phyloP scores from a whole-genome alignment of 2,113 vertebrate genomes.

The Cephalopholis sonnerati region DNA sequence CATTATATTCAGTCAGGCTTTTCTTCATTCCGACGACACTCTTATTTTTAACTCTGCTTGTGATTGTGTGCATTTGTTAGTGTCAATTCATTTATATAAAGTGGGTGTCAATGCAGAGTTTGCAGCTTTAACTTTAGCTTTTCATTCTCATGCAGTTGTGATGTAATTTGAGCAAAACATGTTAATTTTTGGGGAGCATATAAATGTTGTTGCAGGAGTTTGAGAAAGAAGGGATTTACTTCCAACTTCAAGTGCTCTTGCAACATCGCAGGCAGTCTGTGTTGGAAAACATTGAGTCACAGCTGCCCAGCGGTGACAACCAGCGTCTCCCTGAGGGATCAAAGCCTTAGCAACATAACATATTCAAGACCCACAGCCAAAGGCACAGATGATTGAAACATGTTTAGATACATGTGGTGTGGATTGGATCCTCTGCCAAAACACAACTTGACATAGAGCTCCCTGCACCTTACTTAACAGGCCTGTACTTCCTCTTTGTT shows the following conservation, averaged over 20 bases:
- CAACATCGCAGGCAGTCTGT: slow-evolving; percentile 44
- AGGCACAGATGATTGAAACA: slow-evolving; percentile 32
- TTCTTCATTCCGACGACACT: slow-evolving; percentile 72
- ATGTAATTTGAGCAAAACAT: neutral
- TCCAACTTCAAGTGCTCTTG: slow-evolving; percentile 38
- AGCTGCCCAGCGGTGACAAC: slow-evolving; percentile 65
- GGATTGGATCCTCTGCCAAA: slow-evolving; percentile 31
- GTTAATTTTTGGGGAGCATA: neutral
- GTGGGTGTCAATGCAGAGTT: neutral
- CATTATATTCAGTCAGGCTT: slow-evolving; percentile 57
- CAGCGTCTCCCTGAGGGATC: slow-evolving; percentile 45
- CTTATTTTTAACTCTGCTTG: slow-evolving; percentile 5
- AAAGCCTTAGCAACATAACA: slow-evolving; percentile 66
- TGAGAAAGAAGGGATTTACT: slow-evolving; percentile 31
- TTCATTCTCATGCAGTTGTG: neutral
- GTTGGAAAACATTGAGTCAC: slow-evolving; percentile 71
- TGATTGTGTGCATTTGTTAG: neutral
- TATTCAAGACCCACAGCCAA: slow-evolving; percentile 28
- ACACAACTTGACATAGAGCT: neutral
- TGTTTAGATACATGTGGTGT: slow-evolving; percentile 39
- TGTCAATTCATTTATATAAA: neutral
- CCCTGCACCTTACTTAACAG: slow-evolving; percentile 15
- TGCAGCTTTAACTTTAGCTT: neutral
- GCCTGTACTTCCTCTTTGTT: slow-evolving; percentile 39
- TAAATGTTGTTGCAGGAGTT: neutral